Percentiles rank a stretch among this genome's conserved stretches.
phyloP scores from a whole-genome alignment of 2,113 vertebrate genomes.

The Hyaena hyaena region DNA sequence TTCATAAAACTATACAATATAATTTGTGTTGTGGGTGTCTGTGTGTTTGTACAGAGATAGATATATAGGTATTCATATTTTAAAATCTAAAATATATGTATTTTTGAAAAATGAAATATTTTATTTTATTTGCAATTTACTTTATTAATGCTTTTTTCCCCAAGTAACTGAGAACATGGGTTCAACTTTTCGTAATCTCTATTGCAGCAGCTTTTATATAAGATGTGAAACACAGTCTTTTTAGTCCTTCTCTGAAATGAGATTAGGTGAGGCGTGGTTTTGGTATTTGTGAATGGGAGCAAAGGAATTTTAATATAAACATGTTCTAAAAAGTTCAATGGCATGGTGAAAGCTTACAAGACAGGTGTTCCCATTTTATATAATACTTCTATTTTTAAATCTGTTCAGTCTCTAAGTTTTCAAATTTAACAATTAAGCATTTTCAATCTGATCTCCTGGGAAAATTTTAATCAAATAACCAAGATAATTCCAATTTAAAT shows the following conservation, averaged over 20 bases:
- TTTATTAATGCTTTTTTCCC: neutral
- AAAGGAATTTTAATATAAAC: constrained; percentile 43
- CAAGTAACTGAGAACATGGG: neutral
- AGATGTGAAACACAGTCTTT: neutral
- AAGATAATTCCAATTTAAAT: constrained; percentile 3
- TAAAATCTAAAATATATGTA: neutral
- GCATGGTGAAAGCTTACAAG: neutral
- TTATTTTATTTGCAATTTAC: constrained; percentile 15
- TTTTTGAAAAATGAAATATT: neutral
- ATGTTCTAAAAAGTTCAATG: neutral
- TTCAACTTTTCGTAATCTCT: constrained; percentile 11
- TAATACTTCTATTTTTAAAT: neutral
- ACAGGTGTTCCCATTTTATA: constrained; percentile 7
- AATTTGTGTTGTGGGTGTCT: neutral
- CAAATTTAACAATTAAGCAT: neutral
- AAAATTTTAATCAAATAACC: constrained; percentile 11
- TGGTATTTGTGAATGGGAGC: constrained; percentile 32
- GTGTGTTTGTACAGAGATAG: too few relatives aligned
- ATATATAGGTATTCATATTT: neutral
- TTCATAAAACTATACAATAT: neutral
- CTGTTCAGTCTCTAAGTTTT: neutral
- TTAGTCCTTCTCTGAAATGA: neutral
- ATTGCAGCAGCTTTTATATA: constrained; percentile 12
- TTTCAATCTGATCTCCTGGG: neutral
- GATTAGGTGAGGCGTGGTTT: neutral